Evolutionary conservation across 2,113 vertebrate species (phyloP).

Genomic region (Hucho hucho): DNA sequence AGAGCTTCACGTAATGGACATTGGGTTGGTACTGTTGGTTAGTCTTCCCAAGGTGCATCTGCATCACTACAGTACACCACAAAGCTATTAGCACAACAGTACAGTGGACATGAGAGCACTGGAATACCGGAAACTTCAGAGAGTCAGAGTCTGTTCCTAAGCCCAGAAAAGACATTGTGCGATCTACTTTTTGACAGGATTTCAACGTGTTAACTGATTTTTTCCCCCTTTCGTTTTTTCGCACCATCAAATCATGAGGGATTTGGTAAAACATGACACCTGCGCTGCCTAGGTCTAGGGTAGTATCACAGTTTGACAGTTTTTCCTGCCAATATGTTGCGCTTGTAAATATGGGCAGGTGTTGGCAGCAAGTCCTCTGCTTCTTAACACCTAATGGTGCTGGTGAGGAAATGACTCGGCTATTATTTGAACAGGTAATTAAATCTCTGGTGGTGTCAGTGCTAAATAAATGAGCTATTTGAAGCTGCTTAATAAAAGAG

Average conservation of each 20-base stretch:
- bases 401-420: background rate
- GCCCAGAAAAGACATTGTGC: background rate
- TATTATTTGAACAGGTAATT: constrained; percentile 17
- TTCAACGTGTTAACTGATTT: too few species aligned
- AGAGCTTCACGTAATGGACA: too few species aligned
- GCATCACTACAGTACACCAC: too few species aligned
- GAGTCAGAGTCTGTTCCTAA: too few species aligned
- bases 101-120: too few species aligned
- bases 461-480: constrained; percentile 3
- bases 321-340: background rate
- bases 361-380: background rate
- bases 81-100: too few species aligned
- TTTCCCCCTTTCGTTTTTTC: too few species aligned
- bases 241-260: background rate
- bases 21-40: too few species aligned
- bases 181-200: background rate
- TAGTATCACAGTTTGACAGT: background rate
- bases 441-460: constrained; percentile 6
- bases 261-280: background rate
- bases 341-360: background rate
- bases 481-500: background rate
- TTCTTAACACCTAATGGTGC: background rate
- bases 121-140: too few species aligned
- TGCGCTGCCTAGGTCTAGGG: background rate
- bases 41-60: too few species aligned